A percentile compares a stretch with the other conserved stretches of the same genome.
Evolutionary conservation across 1,140 invertebrate species (phyloP).

Genomic region (Achatina immaculata): DNA sequence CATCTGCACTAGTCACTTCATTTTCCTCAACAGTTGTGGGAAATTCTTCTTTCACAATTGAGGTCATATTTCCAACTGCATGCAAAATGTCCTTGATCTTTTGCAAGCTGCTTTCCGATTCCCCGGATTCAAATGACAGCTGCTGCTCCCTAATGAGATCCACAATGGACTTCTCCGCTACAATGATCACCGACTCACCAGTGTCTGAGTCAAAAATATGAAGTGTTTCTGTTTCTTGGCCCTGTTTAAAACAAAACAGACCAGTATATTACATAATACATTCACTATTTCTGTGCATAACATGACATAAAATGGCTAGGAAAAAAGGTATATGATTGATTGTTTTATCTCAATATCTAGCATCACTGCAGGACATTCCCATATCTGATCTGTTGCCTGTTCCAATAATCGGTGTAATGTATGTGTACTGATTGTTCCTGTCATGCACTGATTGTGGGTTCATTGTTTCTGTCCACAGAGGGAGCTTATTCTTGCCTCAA

Average conservation of each 20-base stretch:
- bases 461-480: too few species aligned
- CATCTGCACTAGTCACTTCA: neutral
- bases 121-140: neutral
- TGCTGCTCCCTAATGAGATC: constrained; percentile 26
- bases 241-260: constrained; percentile 11
- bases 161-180: constrained; percentile 30
- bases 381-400: too few species aligned
- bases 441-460: too few species aligned
- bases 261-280: too few species aligned
- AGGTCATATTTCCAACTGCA: constrained; percentile 9
- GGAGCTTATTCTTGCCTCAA: too few species aligned
- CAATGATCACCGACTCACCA: constrained; percentile 36
- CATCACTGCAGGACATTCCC: too few species aligned
- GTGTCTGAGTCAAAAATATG: constrained; percentile 27
- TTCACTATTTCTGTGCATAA: too few species aligned
- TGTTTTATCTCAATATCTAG: too few species aligned
- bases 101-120: constrained; percentile 18
- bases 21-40: neutral
- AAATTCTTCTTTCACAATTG: neutral
- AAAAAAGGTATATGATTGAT: too few species aligned
- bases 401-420: too few species aligned
- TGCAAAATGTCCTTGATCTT: constrained; percentile 28
- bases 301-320: too few species aligned
- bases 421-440: too few species aligned
- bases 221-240: constrained; percentile 29